These are phyloP conservation scores for Hetaerina americana DNA, from an alignment of 1,140 invertebrate species.

Conservation along the genomic window DNA sequence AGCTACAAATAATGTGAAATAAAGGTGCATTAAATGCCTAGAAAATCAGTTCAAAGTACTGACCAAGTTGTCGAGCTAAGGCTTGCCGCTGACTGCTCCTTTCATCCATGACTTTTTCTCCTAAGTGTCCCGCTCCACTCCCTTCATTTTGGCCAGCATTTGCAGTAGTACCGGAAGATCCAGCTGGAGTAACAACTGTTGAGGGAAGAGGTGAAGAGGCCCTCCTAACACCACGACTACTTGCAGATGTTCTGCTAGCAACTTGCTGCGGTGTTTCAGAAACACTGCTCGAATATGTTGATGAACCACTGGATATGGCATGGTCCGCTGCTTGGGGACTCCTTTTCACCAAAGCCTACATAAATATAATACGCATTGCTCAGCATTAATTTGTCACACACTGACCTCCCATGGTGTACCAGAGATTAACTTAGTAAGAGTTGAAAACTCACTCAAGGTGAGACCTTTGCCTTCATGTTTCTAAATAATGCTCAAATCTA, in stretches of 20 bases:
- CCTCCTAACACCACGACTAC: background rate
- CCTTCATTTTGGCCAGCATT: background rate
- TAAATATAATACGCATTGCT: conserved; percentile 18
- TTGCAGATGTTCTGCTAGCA: background rate
- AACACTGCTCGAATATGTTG: background rate
- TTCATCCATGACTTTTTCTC: conserved; percentile 22
- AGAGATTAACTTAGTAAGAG: no score
- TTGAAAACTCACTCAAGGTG: no score
- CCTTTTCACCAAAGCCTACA: conserved; percentile 59
- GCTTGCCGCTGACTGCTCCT: conserved; percentile 37
- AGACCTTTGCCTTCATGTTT: no score
- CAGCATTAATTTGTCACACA: no score
- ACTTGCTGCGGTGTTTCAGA: background rate
- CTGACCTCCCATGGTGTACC: no score
- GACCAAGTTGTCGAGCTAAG: conserved; percentile 40
- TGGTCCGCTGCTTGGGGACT: conserved; percentile 38
- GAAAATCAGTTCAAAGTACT: conserved; percentile 5
- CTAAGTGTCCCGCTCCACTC: background rate
- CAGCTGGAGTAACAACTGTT: background rate
- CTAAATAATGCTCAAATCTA: no score
- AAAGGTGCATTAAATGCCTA: no score
- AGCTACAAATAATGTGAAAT: no score
- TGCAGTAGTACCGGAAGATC: background rate
- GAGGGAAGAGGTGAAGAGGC: background rate
- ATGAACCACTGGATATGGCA: conserved; percentile 7